Base-by-base conservation (phyloP, 2,797 vertebrate species). In the Pangasius macronema region DNA sequence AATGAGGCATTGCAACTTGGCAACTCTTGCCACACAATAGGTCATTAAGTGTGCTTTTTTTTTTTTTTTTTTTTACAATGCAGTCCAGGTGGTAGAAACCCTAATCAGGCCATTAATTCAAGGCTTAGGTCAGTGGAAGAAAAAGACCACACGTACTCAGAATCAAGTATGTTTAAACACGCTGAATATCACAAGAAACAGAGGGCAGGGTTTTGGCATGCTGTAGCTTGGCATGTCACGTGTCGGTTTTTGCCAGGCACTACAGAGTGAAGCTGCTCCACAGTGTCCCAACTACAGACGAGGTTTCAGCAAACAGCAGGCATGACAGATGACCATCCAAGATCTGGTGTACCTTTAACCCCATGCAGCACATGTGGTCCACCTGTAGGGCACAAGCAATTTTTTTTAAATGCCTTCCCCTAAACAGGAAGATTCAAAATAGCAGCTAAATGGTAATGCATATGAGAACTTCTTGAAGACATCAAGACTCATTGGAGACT, bases 101-200 rank as follows among this genome's bases (percentile, higher is more conserved):
- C 39, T 85, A 85, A 85, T 85, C 36, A 85, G 70, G 83, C 70
- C 70, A 85, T 46, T 63, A 77, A 77, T 79, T 79, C 57, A 85
- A 85, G 46, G 22, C 30, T 79, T 70, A 67, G 59, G 59, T 85
- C 59, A 77, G 18, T 51, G 73, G 24, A 79, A 79, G 30, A 39
- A 85, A 85, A 61, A n/a, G 36, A 42, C 55, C 27, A 46, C 39
- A 73, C 83, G 46, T 75, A 33, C 36, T 83, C 46, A 3, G 24
- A 83, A 53, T 68, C 63, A 46, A 68, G 63, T 68, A 83, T 83
- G 55, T 42, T 30, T 63, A n/a, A 76, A 42, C 51, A 72, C 6
- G 22, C 20, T 55, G 30, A 76, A 85, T 85, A 46, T 75, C 36
- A 76, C 4, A 30, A 20, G 70, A 75, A 77, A 72, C 55, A 85